Percentiles rank a stretch among this genome's conserved stretches.
Evolutionary conservation across 2,888 invertebrate species (phyloP).

Genomic region (Cybosia mesomella): DNA sequence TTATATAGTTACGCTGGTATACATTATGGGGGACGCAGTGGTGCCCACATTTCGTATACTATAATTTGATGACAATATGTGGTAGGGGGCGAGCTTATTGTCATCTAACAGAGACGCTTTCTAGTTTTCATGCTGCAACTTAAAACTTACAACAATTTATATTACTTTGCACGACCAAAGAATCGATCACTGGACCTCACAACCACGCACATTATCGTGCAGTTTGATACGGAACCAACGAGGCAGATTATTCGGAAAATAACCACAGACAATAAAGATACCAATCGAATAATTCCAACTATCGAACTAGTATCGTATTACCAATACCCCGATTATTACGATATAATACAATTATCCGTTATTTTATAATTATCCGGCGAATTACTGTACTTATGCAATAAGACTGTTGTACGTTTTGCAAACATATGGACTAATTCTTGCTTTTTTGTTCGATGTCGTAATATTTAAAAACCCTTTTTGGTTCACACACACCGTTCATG

Average conservation of each 20-base stretch:
- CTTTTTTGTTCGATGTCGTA: background rate
- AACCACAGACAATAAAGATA: slow-evolving; percentile 5
- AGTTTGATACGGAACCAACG: too few relatives aligned
- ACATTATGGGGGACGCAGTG: too few relatives aligned
- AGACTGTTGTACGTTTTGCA: slow-evolving; percentile 20
- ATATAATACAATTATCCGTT: slow-evolving; percentile 22
- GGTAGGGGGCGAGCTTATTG: too few relatives aligned
- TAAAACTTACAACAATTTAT: too few relatives aligned
- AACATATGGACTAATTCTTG: slow-evolving; percentile 6
- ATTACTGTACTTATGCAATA: slow-evolving; percentile 7
- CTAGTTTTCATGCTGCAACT: too few relatives aligned
- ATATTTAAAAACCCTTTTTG: slow-evolving; percentile 11
- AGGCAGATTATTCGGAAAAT: background rate
- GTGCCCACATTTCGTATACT: too few relatives aligned
- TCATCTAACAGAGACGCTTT: too few relatives aligned
- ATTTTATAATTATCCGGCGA: slow-evolving; percentile 17
- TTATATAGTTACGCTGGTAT: too few relatives aligned
- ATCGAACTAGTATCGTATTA: slow-evolving; percentile 29
- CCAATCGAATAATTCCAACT: slow-evolving; percentile 9
- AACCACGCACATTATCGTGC: too few relatives aligned
- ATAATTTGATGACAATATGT: too few relatives aligned
- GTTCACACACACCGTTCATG: background rate
- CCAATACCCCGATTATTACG: slow-evolving; percentile 26
- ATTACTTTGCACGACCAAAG: too few relatives aligned
- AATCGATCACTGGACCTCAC: too few relatives aligned